phyloP scores from a whole-genome alignment of 2,888 invertebrate genomes.

The Lasius fuliginosus region DNA sequence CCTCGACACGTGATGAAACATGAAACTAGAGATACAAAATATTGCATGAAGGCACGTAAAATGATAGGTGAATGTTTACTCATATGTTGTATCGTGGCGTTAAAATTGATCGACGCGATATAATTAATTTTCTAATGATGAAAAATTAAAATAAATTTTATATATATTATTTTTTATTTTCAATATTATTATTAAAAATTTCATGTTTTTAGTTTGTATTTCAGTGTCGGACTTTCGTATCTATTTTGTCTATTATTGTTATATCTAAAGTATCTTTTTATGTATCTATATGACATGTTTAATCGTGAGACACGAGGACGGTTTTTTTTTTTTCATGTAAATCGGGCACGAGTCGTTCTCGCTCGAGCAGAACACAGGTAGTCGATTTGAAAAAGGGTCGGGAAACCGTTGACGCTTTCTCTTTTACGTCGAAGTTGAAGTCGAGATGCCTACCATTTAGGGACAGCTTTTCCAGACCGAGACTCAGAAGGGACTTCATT shows the following conservation, averaged over 20 bases:
- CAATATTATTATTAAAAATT: not conserved
- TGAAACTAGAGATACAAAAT: not conserved
- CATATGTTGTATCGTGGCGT: not conserved
- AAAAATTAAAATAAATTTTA: not conserved
- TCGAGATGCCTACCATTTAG: not conserved
- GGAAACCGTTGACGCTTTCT: slow-evolving; percentile 17
- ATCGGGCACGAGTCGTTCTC: slow-evolving; percentile 13
- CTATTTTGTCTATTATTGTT: not conserved
- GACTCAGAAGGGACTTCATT: not conserved
- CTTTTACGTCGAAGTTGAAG: not conserved
- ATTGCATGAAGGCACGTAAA: not conserved
- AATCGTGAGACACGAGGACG: not conserved
- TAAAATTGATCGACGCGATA: not conserved
- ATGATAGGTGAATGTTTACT: not conserved
- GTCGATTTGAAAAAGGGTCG: slow-evolving; percentile 26
- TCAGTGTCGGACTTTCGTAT: not conserved
- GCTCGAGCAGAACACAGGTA: slow-evolving; percentile 59
- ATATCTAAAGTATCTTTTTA: not conserved
- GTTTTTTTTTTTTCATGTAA: not conserved
- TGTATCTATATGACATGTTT: not conserved
- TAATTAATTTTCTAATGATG: not conserved
- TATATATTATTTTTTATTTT: not conserved
- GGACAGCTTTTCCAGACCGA: not conserved
- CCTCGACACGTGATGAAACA: not conserved
- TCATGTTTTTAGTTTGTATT: not conserved